A percentile compares a stretch with the other conserved stretches of the same genome.
phyloP scores from a whole-genome alignment of 92 coral and sea anemone genomes.

The Galaxea fascicularis region DNA sequence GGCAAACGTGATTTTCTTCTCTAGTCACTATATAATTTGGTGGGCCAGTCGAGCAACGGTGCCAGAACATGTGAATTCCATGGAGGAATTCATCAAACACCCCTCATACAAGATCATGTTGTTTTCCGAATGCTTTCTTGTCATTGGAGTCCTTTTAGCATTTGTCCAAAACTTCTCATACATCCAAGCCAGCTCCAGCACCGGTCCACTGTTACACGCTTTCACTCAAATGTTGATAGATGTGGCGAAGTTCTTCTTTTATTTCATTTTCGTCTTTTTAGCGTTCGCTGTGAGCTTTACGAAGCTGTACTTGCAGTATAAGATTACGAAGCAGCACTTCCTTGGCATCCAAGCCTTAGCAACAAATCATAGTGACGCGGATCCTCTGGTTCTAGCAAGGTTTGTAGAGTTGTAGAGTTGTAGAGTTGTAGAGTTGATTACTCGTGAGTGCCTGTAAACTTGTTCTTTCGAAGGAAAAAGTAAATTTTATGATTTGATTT shows the following conservation, averaged over 20 bases:
- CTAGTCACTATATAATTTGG: constrained; percentile 45
- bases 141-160: constrained; percentile 40
- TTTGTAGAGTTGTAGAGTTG: too few relatives aligned
- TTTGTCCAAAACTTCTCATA: constrained; percentile 47
- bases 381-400: not conserved
- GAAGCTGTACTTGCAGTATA: constrained; percentile 72
- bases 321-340: not conserved
- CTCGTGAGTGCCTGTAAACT: not conserved
- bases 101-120: constrained; percentile 19
- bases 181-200: constrained; percentile 35
- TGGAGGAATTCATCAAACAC: not conserved
- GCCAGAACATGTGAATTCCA: not conserved
- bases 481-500: too few relatives aligned
- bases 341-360: not conserved
- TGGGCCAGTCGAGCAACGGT: constrained; percentile 18
- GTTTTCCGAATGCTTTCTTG: constrained; percentile 45
- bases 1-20: constrained; percentile 25
- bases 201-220: constrained; percentile 86
- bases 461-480: not conserved
- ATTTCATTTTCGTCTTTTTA: constrained; percentile 73
- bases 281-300: constrained; percentile 83
- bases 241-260: constrained; percentile 76
- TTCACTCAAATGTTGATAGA: constrained; percentile 78
- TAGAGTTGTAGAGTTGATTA: too few relatives aligned
- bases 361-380: not conserved